Conservation (phyloP, 2,113 vertebrate species). For the Hippolais icterina region DNA sequence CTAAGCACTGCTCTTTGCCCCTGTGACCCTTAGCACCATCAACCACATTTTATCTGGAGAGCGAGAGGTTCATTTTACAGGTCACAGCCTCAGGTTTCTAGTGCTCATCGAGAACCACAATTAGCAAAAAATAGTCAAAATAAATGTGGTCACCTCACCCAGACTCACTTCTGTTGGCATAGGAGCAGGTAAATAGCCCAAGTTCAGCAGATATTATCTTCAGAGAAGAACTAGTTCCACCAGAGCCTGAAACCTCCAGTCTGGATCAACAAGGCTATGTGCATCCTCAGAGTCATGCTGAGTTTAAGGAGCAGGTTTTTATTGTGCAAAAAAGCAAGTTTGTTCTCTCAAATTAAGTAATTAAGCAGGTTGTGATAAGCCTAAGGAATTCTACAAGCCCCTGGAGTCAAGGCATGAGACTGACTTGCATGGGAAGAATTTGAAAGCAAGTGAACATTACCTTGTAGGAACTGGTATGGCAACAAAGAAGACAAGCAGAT, state of each 20-base stretch:
- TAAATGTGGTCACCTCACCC: background rate
- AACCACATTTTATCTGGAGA: background rate
- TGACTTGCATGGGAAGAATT: background rate
- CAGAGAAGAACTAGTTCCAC: slow-evolving; percentile 19
- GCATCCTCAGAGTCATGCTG: background rate
- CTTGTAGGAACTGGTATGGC: background rate
- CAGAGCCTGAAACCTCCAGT: background rate
- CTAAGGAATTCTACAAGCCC: background rate
- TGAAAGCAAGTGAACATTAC: background rate
- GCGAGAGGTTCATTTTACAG: background rate
- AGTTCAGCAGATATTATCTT: slow-evolving; percentile 37
- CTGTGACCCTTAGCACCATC: background rate
- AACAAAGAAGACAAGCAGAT: background rate
- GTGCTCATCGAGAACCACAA: background rate
- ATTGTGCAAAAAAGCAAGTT: slow-evolving; percentile 30
- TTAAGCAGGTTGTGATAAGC: background rate
- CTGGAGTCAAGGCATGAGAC: background rate
- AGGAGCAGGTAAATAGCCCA: slow-evolving; percentile 12
- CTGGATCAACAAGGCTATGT: background rate
- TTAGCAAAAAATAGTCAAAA: slow-evolving; percentile 7
- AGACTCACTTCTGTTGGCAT: background rate
- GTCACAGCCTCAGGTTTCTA: background rate
- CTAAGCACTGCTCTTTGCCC: background rate
- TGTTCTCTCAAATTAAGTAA: slow-evolving; percentile 40
- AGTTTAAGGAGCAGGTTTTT: slow-evolving; percentile 9